Conservation (phyloP, 2,113 vertebrate genomes). For the Trachemys scripta region DNA sequence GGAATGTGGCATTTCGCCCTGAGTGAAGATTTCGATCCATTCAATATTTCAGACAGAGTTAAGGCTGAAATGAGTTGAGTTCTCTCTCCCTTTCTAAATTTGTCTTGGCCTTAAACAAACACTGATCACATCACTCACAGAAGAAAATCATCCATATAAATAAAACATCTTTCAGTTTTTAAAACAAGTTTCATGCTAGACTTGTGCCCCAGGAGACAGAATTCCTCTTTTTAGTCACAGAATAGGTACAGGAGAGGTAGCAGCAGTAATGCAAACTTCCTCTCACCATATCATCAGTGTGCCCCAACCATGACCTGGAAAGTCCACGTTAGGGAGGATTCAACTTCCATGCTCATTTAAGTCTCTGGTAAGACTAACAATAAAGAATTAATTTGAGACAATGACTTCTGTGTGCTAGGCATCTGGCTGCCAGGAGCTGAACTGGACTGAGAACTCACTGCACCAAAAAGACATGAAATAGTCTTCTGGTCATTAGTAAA, state of each 20-base stretch:
- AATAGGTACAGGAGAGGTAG: not conserved
- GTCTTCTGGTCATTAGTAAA: not conserved
- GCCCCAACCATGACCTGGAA: not conserved
- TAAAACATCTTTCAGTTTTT: constrained; percentile 12
- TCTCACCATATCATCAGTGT: not conserved
- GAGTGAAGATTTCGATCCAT: not conserved
- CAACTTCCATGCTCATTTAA: not conserved
- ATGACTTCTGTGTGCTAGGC: not conserved
- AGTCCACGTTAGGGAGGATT: not conserved
- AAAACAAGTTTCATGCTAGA: not conserved
- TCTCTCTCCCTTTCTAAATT: not conserved
- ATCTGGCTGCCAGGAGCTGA: not conserved
- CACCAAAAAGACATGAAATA: not conserved
- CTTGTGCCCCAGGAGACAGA: not conserved
- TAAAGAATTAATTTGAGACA: not conserved
- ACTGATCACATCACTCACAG: not conserved
- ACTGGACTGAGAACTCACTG: not conserved
- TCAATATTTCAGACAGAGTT: not conserved
- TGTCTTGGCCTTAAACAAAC: not conserved
- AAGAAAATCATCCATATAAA: constrained; percentile 8
- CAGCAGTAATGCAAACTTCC: not conserved
- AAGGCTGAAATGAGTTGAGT: not conserved
- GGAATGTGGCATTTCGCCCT: not conserved
- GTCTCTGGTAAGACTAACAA: not conserved
- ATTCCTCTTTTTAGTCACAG: not conserved